Base-by-base conservation (phyloP, 2,113 vertebrate species). In the Colistium nudipinnis region DNA sequence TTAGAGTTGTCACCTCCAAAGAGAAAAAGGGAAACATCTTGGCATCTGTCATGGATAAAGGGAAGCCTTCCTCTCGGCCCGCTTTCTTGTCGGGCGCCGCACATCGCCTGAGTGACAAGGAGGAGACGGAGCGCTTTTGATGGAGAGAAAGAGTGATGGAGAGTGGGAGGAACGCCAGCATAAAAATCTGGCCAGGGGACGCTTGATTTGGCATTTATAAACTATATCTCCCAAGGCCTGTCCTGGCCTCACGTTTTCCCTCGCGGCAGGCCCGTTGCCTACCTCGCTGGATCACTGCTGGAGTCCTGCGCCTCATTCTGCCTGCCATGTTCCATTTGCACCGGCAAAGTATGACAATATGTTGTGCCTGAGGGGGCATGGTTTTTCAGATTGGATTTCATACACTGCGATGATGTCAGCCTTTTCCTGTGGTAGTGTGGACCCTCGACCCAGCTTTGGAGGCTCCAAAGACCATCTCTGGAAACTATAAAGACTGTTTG, bases 1-100 rank as follows among this genome's bases (percentile, higher is more conserved):
- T 80, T 76, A 7, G 8, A 70, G 82, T 79, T 79, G 71, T 79
- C 80, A 70, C 60, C 60, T 71, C 33, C 67, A 63, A 28, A 74
- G 56, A 76, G 43, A 43, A 14, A 74, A 38, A 47, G 38, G 27
- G 24, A 62, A 80, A 48, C 44, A 38, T 36, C 53, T 70, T 31
- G 61, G 57, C 72, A 36, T 71, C 64, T 71, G 67, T 68, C 64
- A 61, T 76, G 43, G 56, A 66, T 68, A 85, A 81, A 77, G 38
- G 4, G 74, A 65, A 63, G 25, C 30, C 61, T 61, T 69, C 43
- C 28, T 27, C 74, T 79, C 56, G 30, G 24, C 68, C 69, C 71
- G 71, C 70, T 70, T 77, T 48, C 71, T 75, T 59, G 54, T 73
- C 53, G 36, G 72, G 59, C 30, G 27, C 24, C 45, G 63, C 56